Evolutionary conservation across 2,113 vertebrate species (phyloP).

Genomic region (Clinocottus analis): DNA sequence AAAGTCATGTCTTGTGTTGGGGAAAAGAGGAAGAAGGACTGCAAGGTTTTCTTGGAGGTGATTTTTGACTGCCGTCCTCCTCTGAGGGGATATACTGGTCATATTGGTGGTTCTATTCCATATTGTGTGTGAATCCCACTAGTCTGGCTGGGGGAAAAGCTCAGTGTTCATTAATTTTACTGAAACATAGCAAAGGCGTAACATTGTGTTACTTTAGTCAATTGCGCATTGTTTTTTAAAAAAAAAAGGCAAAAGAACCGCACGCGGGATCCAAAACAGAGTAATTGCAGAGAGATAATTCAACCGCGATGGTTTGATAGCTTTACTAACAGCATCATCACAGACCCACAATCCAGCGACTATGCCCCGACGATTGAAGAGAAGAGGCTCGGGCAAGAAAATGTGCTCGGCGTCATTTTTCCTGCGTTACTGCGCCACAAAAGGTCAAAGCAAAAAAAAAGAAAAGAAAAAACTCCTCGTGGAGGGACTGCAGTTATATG

Average conservation of each 20-base stretch:
- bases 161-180: background rate
- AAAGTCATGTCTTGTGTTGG: constrained; percentile 27
- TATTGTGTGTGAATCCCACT: background rate
- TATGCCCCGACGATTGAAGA: constrained; percentile 66
- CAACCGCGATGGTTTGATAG: background rate
- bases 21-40: constrained; percentile 43
- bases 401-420: constrained; percentile 82
- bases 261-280: constrained; percentile 31
- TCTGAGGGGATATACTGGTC: background rate
- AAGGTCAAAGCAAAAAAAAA: constrained; percentile 86
- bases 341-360: constrained; percentile 34
- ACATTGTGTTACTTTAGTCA: background rate
- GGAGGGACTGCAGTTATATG: constrained; percentile 89
- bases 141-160: background rate
- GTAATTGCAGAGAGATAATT: constrained; percentile 72
- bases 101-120: too few relatives aligned
- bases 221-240: background rate
- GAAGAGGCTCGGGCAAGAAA: constrained; percentile 78
- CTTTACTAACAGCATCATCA: constrained; percentile 43
- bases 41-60: constrained; percentile 14
- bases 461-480: constrained; percentile 71
- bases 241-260: background rate
- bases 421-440: constrained; percentile 84
- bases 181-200: background rate
- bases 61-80: background rate